phyloP scores from a whole-genome alignment of 2,113 vertebrate genomes.

The Copsychus sechellarum region DNA sequence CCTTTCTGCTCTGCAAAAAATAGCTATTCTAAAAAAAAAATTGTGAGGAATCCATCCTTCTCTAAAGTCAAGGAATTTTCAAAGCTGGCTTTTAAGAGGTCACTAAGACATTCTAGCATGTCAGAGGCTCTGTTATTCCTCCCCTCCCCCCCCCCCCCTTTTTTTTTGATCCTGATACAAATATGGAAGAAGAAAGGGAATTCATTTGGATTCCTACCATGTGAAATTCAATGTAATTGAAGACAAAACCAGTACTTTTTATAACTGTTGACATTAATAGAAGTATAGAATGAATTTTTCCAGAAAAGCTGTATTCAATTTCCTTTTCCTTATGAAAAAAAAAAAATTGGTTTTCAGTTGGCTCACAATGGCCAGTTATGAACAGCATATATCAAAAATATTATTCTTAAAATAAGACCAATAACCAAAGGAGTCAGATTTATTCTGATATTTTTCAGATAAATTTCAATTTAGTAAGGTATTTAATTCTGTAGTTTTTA shows the following conservation, averaged over 20 bases:
- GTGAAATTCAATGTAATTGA: neutral
- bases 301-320: neutral
- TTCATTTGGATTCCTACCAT: neutral
- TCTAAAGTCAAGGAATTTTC: neutral
- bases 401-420: neutral
- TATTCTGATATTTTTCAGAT: neutral
- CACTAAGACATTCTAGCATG: neutral
- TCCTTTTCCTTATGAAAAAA: neutral
- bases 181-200: neutral
- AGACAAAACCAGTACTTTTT: neutral
- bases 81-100: neutral
- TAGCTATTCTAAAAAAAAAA: neutral
- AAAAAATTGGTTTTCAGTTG: neutral
- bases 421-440: neutral
- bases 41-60: neutral
- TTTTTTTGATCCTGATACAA: neutral
- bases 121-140: neutral
- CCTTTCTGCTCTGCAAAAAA: neutral
- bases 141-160: rapidly evolving
- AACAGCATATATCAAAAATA: neutral
- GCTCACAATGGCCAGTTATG: neutral
- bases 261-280: neutral
- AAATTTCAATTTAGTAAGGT: neutral
- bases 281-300: neutral
- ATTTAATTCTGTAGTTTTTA: neutral